Base-by-base conservation (phyloP, 2,797 vertebrate species). In the Acanthurus tractus region DNA sequence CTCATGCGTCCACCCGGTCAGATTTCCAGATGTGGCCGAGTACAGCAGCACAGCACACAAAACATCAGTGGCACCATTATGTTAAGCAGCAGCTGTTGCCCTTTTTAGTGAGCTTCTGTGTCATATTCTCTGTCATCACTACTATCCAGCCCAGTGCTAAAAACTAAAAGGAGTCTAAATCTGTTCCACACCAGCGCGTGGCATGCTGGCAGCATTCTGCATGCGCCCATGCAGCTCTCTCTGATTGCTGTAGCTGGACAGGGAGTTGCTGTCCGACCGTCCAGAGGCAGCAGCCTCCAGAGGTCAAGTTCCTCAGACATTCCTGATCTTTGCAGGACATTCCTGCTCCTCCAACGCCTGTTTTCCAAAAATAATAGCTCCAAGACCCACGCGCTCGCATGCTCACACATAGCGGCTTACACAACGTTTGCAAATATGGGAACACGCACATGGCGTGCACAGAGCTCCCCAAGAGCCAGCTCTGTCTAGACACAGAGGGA, bases 351-450 rank as follows among this genome's bases (percentile, higher is more conserved):
- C 59, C 73, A 78, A 57, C 44, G 54, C 6, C 29, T 34, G 29
- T 34, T 34, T 34, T 88, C 90, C 89, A 92, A 89, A 92, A 93
- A 94, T 93, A 93, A 92, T 89, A 88, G 48, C 61, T 44, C 44
- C 40, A 53, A 52, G 38, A 73, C 23, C 22, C 64, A 64, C 50
- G 57, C 62, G 56, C 23, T 1, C 29, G 54, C 25, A 50, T 45
- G 84, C 76, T 23, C 65, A 48, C 58, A 12, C 63, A 53, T 50
- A 29, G 36, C 63, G 69, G 63, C 23, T 6, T 48, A 63, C 55
- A 72, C 63, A 34, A 50, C 46, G 53, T 75, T 54, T 73, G 58
- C 76, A 62, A 74, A 63, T 68, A 50, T 18, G 48, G 25, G 74
- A 63, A 62, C 64, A 34, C 48, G 52, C 53, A 50, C 18, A 58